Percentiles rank a stretch among this genome's conserved stretches.
Conservation (phyloP, 2,113 vertebrate species). For the Rutilus rutilus region DNA sequence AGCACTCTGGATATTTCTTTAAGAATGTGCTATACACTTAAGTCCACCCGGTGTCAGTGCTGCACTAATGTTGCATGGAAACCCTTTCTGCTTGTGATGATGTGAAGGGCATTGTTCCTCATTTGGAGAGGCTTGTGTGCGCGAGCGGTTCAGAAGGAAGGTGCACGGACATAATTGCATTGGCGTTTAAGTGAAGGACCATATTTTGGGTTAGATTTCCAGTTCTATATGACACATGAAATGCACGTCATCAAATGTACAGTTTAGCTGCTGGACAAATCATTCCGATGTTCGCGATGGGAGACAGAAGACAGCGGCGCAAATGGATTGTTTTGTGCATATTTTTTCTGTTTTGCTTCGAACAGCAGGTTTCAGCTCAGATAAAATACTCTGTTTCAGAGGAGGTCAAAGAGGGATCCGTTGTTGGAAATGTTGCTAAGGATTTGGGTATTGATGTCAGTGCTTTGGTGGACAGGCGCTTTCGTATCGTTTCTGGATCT, state of each 20-base stretch:
- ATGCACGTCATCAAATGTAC: not conserved
- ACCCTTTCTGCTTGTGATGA: not conserved
- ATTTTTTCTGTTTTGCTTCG: slow-evolving; percentile 36
- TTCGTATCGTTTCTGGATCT: slow-evolving; percentile 55
- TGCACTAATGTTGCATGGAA: not conserved
- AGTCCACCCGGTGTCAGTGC: slow-evolving; percentile 41
- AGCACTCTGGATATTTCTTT: not conserved
- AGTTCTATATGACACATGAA: not conserved
- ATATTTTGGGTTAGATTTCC: not conserved
- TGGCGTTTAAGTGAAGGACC: not conserved
- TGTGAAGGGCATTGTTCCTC: slow-evolving; percentile 3
- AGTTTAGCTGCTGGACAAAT: not conserved
- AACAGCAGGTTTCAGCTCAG: slow-evolving; percentile 39
- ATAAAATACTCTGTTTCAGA: slow-evolving; percentile 58
- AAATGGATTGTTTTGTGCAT: slow-evolving; percentile 15
- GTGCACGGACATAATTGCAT: not conserved
- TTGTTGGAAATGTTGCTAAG: slow-evolving; percentile 60
- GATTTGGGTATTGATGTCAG: slow-evolving; percentile 64
- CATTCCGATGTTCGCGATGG: slow-evolving; percentile 14
- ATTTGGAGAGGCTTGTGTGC: not conserved
- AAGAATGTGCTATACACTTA: not conserved
- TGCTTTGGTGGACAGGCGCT: slow-evolving; percentile 36
- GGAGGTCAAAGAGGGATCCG: slow-evolving; percentile 49
- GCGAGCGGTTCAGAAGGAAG: not conserved
- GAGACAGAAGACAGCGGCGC: slow-evolving; percentile 2